Evolutionary conservation across 2,113 vertebrate species (phyloP).

Genomic region (Chloebia gouldiae): DNA sequence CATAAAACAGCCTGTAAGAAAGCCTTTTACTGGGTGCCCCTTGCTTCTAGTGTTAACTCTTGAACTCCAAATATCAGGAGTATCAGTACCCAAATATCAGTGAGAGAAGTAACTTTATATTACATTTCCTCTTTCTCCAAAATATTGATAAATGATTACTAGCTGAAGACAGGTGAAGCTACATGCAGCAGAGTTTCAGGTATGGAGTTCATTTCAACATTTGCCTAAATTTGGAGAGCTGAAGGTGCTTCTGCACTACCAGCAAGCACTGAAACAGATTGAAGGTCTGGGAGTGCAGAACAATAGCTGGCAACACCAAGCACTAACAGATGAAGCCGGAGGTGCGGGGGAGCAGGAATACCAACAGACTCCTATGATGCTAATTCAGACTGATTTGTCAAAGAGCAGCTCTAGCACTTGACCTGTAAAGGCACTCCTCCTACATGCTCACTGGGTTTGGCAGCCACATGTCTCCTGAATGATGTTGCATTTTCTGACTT

Average conservation of each 20-base stretch:
- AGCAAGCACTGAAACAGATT: not conserved
- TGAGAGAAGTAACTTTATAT: not conserved
- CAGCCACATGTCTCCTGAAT: not conserved
- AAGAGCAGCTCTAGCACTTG: not conserved
- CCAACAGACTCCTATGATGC: not conserved
- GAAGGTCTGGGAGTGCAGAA: not conserved
- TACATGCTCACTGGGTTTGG: not conserved
- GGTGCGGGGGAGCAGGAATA: not conserved
- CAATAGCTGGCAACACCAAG: not conserved
- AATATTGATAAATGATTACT: not conserved
- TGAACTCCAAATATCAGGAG: not conserved
- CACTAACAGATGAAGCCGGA: not conserved
- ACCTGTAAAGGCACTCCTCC: conserved; percentile 7
- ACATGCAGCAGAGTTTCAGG: not conserved
- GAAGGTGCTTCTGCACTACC: not conserved
- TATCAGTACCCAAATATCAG: not conserved
- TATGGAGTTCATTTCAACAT: fast-evolving
- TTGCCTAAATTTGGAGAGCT: not conserved
- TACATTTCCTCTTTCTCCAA: not conserved
- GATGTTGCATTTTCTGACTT: not conserved
- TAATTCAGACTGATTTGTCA: conserved; percentile 28
- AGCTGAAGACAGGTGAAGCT: not conserved
- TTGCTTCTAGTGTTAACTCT: not conserved
- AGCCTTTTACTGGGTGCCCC: not conserved
- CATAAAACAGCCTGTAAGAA: not conserved